Conservation (phyloP, 1,140 invertebrate species). For the Drosophila sp. region DNA sequence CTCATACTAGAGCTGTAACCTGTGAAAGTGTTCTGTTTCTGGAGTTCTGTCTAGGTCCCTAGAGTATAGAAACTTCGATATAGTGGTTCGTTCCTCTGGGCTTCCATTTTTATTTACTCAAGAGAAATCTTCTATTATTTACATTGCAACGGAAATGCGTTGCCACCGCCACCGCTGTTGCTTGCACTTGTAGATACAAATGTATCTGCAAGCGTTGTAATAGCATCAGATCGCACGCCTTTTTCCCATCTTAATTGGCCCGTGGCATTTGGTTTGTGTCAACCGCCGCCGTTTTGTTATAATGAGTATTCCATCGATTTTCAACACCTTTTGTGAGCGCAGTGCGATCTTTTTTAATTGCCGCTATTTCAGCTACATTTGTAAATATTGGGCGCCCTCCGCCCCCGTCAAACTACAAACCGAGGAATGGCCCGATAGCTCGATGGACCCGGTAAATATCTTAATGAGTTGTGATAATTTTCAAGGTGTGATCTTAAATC, state of each 20-base stretch:
- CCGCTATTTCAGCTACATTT: slow-evolving; percentile 51
- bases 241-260: slow-evolving; percentile 58
- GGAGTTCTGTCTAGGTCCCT: too few species aligned
- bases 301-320: slow-evolving; percentile 71
- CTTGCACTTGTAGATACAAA: slow-evolving; percentile 36
- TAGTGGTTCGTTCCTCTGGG: background rate
- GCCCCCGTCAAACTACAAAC: background rate
- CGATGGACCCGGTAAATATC: slow-evolving; percentile 46
- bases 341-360: slow-evolving; percentile 63
- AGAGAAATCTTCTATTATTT: slow-evolving; percentile 44
- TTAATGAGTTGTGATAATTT: slow-evolving; percentile 69
- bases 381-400: slow-evolving; percentile 53
- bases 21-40: too few species aligned
- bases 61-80: background rate
- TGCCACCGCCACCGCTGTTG: background rate
- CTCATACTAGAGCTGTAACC: too few species aligned
- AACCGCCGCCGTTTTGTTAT: slow-evolving; percentile 66
- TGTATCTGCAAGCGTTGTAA: slow-evolving; percentile 39
- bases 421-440: background rate
- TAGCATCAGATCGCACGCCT: slow-evolving; percentile 29
- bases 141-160: slow-evolving; percentile 48
- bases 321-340: slow-evolving; percentile 61
- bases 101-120: slow-evolving; percentile 61
- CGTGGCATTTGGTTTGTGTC: slow-evolving; percentile 74
- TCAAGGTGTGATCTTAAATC: slow-evolving; percentile 51